phyloP scores from a whole-genome alignment of 2,797 vertebrate genomes.

The Lagothrix lagotricha region DNA sequence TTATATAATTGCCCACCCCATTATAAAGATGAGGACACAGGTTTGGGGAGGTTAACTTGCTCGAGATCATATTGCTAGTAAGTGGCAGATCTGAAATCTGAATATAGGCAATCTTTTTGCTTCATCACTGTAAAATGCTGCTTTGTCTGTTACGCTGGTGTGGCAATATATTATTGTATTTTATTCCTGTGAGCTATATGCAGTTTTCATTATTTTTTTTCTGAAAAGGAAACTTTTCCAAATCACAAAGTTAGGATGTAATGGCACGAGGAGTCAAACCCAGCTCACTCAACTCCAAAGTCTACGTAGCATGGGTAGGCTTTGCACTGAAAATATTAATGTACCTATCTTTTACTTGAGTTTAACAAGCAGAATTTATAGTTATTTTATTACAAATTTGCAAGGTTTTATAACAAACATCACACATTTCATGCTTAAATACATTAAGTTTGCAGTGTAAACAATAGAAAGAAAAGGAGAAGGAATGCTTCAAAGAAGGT shows the following conservation, averaged over 20 bases:
- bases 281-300: background rate
- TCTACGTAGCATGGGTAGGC: background rate
- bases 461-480: background rate
- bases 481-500: background rate
- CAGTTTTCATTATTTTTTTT: background rate
- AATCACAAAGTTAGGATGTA: background rate
- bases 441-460: constrained; percentile 8
- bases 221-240: background rate
- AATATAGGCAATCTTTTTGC: background rate
- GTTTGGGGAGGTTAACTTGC: background rate
- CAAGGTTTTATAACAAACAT: background rate
- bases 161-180: background rate
- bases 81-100: background rate
- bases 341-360: background rate
- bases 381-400: constrained; percentile 4
- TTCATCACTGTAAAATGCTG: background rate
- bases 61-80: background rate
- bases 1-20: background rate
- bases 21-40: background rate
- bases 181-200: background rate
- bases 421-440: background rate
- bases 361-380: constrained; percentile 27
- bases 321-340: constrained; percentile 25
- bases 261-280: background rate
- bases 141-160: background rate